Evolutionary conservation across 2,797 vertebrate species (phyloP), one percentile per base, ranked within the genome.

Genomic region (Oryzias dopingdopingensis): DNA sequence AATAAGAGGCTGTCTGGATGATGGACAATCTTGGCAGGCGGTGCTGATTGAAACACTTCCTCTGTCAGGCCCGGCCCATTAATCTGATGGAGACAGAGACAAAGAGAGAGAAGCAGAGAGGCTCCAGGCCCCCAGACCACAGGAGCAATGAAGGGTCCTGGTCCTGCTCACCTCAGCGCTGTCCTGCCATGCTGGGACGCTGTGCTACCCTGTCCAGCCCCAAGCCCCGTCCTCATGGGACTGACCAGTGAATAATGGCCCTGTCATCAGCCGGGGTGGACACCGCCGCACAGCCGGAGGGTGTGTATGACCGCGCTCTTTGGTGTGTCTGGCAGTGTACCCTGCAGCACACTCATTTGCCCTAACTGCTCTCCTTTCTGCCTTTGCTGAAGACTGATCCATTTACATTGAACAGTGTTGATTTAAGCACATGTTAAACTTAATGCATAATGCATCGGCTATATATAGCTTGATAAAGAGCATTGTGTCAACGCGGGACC

Each of bases 41-140:
- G 71, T 86, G 92, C 93, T 96, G 95, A 97, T 96, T 96, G 95
- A 97, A 96, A 96, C 93, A 94, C 94, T 96, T 95, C 95, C 94
- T 93, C 93, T 94, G 91, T 92, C 91, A 93, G 92, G 94, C 88
- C 92, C 71, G 91, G 93, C 92, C 94, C 93, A 96, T 97, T 96
- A 97, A 96, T 97, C 89, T 96, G 86, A 90, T 84, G 81, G 84
- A 86, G 83, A 80, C 82, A 84, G 85, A 84, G 81, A 85, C 81
- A 84, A 68, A 81, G 82, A 74, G 74, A 59, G 74, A 49, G 71
- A 49, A 67, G 37, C 59, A 52, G 73, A 70, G 46, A 58, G 52
- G 75, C 77, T 82, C 69, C 69, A 77, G 83, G 81, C 80, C 81
- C 48, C 67, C 69, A 57, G 71, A 81, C 81, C 75, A 71, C 42